These are phyloP conservation scores for Chrysolina haemoptera DNA, from an alignment of 2,888 invertebrate genomes.

Conservation along the genomic window DNA sequence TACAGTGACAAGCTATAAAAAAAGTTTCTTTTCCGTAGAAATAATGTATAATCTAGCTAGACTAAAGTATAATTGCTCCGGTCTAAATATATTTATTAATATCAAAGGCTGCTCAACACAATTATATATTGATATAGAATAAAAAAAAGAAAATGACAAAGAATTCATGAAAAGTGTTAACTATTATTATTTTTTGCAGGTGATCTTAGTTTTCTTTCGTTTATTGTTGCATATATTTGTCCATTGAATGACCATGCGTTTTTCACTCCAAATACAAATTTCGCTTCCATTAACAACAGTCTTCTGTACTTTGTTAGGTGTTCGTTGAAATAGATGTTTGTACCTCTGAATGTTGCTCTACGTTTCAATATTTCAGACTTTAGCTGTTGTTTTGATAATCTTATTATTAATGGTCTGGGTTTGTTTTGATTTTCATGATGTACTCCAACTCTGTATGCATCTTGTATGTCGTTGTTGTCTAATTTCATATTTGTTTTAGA, in stretches of 20 bases:
- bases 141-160: neutral
- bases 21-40: neutral
- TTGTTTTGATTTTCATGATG: neutral
- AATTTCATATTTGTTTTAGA: constrained; percentile 6
- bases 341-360: constrained; percentile 18
- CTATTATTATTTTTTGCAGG: neutral
- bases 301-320: constrained; percentile 26
- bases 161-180: neutral
- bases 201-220: constrained; percentile 12
- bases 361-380: constrained; percentile 16
- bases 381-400: constrained; percentile 9
- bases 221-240: constrained; percentile 7
- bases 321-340: constrained; percentile 22
- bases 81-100: constrained; percentile 17
- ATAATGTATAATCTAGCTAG: constrained; percentile 16
- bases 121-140: constrained; percentile 3
- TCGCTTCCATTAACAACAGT: constrained; percentile 19
- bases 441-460: constrained; percentile 13
- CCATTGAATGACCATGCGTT: constrained; percentile 26
- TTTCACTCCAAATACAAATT: constrained; percentile 19
- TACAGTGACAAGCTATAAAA: no score
- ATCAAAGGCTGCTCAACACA: constrained; percentile 1
- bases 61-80: constrained; percentile 15
- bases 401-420: constrained; percentile 19
- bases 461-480: constrained; percentile 7